Evolutionary conservation across 2,797 vertebrate genomes (phyloP), one percentile per base, ranked within the genome.

Genomic region (Pipistrellus pygmaeus): DNA sequence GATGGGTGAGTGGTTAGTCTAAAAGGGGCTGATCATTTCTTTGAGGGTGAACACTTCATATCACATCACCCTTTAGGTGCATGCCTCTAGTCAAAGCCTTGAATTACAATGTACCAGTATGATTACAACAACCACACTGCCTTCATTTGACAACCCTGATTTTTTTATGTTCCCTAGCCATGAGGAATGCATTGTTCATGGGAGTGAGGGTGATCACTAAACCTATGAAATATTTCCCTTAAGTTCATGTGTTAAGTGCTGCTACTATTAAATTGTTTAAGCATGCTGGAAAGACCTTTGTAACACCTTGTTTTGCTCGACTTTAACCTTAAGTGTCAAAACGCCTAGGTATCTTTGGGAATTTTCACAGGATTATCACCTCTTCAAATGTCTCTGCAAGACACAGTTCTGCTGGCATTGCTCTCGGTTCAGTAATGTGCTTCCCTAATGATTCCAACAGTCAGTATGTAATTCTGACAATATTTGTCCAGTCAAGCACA

Each of bases 341-440:
- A 96, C 60, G 88, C 83, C 41, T 81, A 15, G 41, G 60, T 91
- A 68, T 95, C 75, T 93, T 80, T 80, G 90, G 88, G 93, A 94
- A 12, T 94, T 97, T 94, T 94, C 94, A 90, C 88, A 89, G 82
- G 71, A 93, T 95, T 95, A 86, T 95, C 94, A 92, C 97, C 93
- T 95, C 91, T 96, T 95, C 82, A 86, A 3, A 71, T 75, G 44
- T 95, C 83, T 93, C 76, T 93, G 82, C 91, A 85, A 91, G 85
- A 77, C 66, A 30, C 83, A 64, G 66, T 73, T 95, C 81, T 93
- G 76, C 76, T 95, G 91, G 85, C 75, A 62, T 84, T 88, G 88
- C 82, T 91, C 46, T 94, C 38, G 23, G 25, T 82, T 96, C 18
- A 46, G 73, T 91, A 83, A 80, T 85, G 41, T 89, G 89, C 51